A percentile compares a stretch with the other conserved stretches of the same genome.
Evolutionary conservation across 2,113 vertebrate genomes (phyloP).

Genomic region (Dipodomys merriami): DNA sequence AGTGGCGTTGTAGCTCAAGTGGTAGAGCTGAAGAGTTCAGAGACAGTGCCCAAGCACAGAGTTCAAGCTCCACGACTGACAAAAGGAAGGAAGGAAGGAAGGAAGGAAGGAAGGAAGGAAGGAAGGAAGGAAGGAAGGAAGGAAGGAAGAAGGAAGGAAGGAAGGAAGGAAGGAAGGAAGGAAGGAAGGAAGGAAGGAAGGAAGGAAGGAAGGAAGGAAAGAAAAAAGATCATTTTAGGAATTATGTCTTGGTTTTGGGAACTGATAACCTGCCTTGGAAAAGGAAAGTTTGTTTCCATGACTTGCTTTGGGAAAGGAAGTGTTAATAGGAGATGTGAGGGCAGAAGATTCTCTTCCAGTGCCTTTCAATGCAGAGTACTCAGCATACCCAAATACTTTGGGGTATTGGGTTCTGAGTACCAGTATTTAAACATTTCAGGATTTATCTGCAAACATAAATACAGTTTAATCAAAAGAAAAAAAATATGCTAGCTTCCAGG

Average conservation of each 20-base stretch:
- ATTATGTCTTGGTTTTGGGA: not conserved
- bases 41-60: too few relatives aligned
- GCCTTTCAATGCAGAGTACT: not conserved
- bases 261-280: not conserved
- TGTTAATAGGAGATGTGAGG: not conserved
- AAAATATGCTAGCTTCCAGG: not conserved
- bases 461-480: slow-evolving; percentile 15
- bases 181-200: too few relatives aligned
- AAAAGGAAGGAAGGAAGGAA: too few relatives aligned
- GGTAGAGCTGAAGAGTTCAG: too few relatives aligned
- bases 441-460: not conserved
- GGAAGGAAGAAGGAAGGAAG: too few relatives aligned
- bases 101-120: too few relatives aligned
- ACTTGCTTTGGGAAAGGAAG: not conserved
- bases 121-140: too few relatives aligned
- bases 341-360: not conserved
- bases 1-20: too few relatives aligned
- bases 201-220: too few relatives aligned
- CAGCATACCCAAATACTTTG: not conserved
- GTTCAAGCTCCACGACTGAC: too few relatives aligned
- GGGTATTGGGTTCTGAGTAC: not conserved
- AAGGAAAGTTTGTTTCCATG: not conserved
- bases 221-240: not conserved
- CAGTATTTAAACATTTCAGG: slow-evolving; percentile 3
- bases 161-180: too few relatives aligned